phyloP scores from a whole-genome alignment of 2,113 vertebrate species.

The Chelonoidis abingdonii region DNA sequence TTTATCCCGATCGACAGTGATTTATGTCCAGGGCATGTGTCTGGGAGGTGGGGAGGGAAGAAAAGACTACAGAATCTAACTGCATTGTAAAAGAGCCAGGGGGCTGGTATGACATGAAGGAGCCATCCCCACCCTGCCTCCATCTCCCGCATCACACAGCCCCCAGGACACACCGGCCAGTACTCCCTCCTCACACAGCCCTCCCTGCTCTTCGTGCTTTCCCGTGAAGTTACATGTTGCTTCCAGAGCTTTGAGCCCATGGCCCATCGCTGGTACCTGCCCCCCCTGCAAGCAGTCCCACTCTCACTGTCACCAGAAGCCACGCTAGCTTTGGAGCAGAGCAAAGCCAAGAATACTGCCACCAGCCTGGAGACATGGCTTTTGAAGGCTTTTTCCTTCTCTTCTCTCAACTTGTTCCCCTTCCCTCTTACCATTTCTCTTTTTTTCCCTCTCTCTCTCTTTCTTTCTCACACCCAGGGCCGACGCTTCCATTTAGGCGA shows the following conservation, averaged over 20 bases:
- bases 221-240: neutral
- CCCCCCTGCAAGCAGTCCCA: neutral
- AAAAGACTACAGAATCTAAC: conserved; percentile 9
- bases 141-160: neutral
- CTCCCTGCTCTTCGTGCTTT: neutral
- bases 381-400: neutral
- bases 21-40: conserved; percentile 63
- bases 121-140: rapidly evolving
- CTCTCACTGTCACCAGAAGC: neutral
- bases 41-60: conserved; percentile 12
- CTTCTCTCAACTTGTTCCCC: neutral
- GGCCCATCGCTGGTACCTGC: neutral
- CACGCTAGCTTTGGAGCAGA: neutral
- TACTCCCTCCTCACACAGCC: too few relatives aligned
- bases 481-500: too few relatives aligned
- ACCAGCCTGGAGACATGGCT: rapidly evolving
- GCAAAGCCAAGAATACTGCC: neutral
- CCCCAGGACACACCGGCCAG: neutral
- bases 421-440: neutral
- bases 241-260: neutral
- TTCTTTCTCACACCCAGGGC: neutral
- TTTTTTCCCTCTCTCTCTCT: neutral
- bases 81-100: rapidly evolving
- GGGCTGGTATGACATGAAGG: rapidly evolving
- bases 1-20: conserved; percentile 76